Evolutionary conservation across 2,113 vertebrate species (phyloP), one percentile per base, ranked within the genome.

Genomic region (Pangasianodon gigas): DNA sequence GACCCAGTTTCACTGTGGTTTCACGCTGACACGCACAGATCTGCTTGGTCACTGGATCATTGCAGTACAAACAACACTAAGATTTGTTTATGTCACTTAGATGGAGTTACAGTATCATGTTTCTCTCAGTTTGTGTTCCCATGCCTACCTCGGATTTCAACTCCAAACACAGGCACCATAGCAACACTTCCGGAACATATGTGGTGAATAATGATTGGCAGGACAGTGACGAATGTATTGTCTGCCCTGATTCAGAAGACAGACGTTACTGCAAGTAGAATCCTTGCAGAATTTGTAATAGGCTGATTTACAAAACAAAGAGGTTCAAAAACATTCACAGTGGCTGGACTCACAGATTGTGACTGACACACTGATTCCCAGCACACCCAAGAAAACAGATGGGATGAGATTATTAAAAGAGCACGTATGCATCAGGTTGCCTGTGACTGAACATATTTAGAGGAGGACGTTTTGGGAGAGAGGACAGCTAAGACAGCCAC

Each of bases 41-140:
- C 84, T 71, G 48, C 60, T 87, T 88, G 92, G 91, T 90, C 92
- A 92, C 80, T 19, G 80, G 91, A 93, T 95, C 93, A 92, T 88
- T 52, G 44, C 90, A 92, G 91, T 92, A 92, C 90, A 79, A 89
- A 82, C 84, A 37, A 29, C 62, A 71, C n/a, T 52, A 52, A 71
- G 48, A 54, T 69, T 71, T 69, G 46, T 69, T 51, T 85, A 26
- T 58, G 51, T 21, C 79, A 80, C 71, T 65, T 41, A 19, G 74
- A 67, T 41, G 51, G 79, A 75, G 32, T 75, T 41, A 82, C 51
- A 29, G 62, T 60, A 79, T 46, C 77, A 54, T 29, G 62, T 37
- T 67, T 69, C 77, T 77, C n/a, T 52, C 86, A 14, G 51, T 89
- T 80, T 52, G 85, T 41, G 46, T 89, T 85, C 58, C 80, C 84